Percentiles rank a stretch among this genome's conserved stretches.
Conservation (phyloP, 2,113 vertebrate genomes). For the Zosterops lateralis region DNA sequence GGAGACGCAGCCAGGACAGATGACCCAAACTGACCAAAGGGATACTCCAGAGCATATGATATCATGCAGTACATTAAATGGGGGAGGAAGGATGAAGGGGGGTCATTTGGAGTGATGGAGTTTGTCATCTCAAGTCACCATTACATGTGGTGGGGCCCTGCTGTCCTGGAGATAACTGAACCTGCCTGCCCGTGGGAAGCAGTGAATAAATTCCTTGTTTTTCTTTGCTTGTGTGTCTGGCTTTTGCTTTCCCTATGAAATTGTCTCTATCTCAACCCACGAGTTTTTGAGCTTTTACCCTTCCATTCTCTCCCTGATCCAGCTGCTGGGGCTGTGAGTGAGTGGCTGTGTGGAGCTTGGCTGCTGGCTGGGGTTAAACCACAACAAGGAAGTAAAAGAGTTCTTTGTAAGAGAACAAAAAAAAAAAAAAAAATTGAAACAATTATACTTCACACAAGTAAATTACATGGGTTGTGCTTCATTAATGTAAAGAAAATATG, state of each 20-base stretch:
- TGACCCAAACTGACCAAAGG: background rate
- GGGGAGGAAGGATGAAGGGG: rapidly evolving
- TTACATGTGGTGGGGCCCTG: rapidly evolving
- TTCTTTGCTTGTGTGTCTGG: rapidly evolving
- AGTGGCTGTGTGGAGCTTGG: background rate
- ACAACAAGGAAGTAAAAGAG: background rate
- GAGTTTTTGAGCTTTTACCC: background rate
- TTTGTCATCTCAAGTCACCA: background rate
- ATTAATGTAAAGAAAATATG: conserved; percentile 5
- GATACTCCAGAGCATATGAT: background rate
- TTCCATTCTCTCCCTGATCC: background rate
- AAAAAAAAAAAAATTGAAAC: background rate
- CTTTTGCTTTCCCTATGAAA: background rate
- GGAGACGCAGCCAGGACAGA: background rate
- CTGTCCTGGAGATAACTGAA: background rate
- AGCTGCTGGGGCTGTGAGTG: rapidly evolving
- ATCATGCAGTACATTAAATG: background rate
- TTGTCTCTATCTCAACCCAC: background rate
- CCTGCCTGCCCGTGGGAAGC: background rate
- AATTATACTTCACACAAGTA: background rate
- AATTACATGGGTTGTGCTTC: background rate
- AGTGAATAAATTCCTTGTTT: background rate
- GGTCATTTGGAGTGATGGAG: background rate
- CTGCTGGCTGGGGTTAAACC: background rate
- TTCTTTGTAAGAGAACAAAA: background rate